Percentiles rank a stretch among this genome's conserved stretches.
Conservation (phyloP, 2,888 invertebrate genomes). For the Cremastobaeus sp. region DNA sequence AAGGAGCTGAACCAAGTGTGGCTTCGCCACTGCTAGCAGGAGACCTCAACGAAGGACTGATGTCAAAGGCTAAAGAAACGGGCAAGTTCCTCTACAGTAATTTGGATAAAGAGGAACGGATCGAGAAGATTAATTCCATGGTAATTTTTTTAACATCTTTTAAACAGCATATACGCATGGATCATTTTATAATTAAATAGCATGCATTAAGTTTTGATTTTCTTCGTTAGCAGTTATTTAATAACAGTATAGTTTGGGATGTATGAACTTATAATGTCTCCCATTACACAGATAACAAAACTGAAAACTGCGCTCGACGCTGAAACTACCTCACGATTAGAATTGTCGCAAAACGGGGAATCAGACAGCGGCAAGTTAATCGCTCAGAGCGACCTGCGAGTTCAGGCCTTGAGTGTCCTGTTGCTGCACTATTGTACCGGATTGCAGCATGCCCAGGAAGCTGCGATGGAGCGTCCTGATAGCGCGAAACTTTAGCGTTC, state of each 20-base stretch:
- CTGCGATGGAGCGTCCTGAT: constrained; percentile 66
- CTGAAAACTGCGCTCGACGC: constrained; percentile 87
- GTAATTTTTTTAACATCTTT: constrained; percentile 82
- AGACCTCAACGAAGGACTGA: constrained; percentile 87
- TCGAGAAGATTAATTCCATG: constrained; percentile 90
- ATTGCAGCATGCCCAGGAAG: constrained; percentile 87
- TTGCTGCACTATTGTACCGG: constrained; percentile 97
- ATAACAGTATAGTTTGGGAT: not conserved
- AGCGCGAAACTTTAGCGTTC: constrained; percentile 26
- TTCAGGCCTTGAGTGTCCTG: constrained; percentile 93
- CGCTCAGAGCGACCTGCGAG: constrained; percentile 88
- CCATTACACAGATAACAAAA: constrained; percentile 85
- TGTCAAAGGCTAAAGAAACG: constrained; percentile 92
- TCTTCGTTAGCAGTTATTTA: not conserved
- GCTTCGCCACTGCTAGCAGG: constrained; percentile 75
- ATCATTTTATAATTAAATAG: not conserved
- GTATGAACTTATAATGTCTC: too few species aligned
- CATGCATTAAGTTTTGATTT: not conserved
- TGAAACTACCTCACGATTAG: constrained; percentile 81
- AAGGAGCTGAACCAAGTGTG: constrained; percentile 76
- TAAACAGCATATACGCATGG: too few species aligned
- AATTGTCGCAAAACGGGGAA: constrained; percentile 71
- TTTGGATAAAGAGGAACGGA: constrained; percentile 84
- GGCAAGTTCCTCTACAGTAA: constrained; percentile 89
- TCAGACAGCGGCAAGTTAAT: constrained; percentile 72